A percentile compares a stretch with the other conserved stretches of the same genome.
Conservation (phyloP, 2,888 invertebrate genomes). For the Piscicola geometra region DNA sequence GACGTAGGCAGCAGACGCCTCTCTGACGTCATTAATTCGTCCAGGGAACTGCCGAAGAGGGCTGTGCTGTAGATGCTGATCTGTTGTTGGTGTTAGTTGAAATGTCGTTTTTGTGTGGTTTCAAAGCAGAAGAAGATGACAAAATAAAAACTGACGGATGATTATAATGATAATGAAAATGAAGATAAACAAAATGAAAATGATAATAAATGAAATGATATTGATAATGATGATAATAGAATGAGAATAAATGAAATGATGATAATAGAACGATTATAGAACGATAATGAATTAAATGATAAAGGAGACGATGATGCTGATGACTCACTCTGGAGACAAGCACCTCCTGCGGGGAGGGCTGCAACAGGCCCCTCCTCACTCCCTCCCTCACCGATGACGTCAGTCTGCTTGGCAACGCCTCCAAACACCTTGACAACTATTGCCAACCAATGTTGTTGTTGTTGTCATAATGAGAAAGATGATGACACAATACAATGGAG, state of each 20-base stretch:
- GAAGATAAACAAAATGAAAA: background rate
- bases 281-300: too few relatives aligned
- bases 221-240: background rate
- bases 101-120: too few relatives aligned
- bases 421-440: too few relatives aligned
- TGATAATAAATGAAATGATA: background rate
- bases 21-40: slow-evolving; percentile 22
- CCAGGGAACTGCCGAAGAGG: slow-evolving; percentile 22
- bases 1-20: background rate
- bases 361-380: slow-evolving; percentile 12
- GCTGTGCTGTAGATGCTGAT: slow-evolving; percentile 15
- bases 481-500: background rate
- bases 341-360: slow-evolving; percentile 25
- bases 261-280: too few relatives aligned
- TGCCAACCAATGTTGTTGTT: background rate
- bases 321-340: slow-evolving; percentile 13
- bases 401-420: background rate
- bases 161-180: background rate
- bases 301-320: too few relatives aligned
- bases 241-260: too few relatives aligned
- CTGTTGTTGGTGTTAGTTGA: background rate
- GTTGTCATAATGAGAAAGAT: background rate
- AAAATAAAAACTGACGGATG: too few relatives aligned
- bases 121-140: too few relatives aligned
- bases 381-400: slow-evolving; percentile 2